phyloP scores from a whole-genome alignment of 2,797 vertebrate species.

The Chrosomus eos region DNA sequence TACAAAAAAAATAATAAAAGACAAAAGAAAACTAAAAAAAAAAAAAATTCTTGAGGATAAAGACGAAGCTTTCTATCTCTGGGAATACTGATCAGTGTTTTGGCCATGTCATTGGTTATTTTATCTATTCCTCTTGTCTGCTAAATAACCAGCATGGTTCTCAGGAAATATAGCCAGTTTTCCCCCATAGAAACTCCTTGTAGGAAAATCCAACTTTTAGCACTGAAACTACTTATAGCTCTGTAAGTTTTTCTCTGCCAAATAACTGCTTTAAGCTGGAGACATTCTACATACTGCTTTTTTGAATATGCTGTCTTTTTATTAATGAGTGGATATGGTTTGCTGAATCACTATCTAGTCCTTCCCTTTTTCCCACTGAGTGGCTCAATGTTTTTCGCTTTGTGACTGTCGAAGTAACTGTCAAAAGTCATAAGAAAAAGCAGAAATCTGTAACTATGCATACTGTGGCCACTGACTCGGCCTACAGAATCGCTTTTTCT shows the following conservation, averaged over 20 bases:
- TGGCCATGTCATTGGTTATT: conserved; percentile 89
- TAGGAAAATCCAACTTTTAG: conserved; percentile 96
- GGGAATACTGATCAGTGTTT: conserved; percentile 99
- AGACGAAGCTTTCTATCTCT: conserved; percentile 98
- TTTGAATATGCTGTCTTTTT: conserved; percentile 87
- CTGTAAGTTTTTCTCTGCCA: conserved; percentile 97
- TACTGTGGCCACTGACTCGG: conserved; percentile 92
- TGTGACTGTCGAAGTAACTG: conserved; percentile 81
- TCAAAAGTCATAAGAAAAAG: conserved; percentile 85
- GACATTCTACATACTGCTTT: conserved; percentile 82
- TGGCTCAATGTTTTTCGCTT: conserved; percentile 73
- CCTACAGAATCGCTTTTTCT: conserved; percentile 84
- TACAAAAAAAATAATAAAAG: conserved; percentile 46
- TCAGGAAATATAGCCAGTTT: conserved; percentile 98
- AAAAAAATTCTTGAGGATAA: conserved; percentile 82
- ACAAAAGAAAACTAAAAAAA: conserved; percentile 6
- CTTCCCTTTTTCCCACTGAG: conserved; percentile 75
- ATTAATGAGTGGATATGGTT: conserved; percentile 83
- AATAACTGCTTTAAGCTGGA: conserved; percentile 97
- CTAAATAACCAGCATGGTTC: conserved; percentile 99
- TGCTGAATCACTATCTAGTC: conserved; percentile 79
- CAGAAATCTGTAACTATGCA: conserved; percentile 96
- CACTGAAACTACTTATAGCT: conserved; percentile 96
- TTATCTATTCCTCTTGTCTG: conserved; percentile 90
- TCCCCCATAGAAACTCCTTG: conserved; percentile 87